phyloP scores from a whole-genome alignment of 2,888 invertebrate genomes.

The Parascotia fuliginaria region DNA sequence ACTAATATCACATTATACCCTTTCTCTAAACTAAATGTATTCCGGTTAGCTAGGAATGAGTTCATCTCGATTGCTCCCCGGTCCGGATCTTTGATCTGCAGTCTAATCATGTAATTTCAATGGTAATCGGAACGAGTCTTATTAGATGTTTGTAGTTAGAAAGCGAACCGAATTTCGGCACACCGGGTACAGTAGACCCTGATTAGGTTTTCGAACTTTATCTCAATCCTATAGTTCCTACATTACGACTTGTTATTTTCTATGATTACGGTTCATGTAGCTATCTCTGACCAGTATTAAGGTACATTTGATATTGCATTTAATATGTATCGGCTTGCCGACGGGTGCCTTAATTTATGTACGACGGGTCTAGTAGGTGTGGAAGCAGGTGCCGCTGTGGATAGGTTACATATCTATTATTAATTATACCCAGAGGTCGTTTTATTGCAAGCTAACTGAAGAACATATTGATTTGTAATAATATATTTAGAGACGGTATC shows the following conservation, averaged over 20 bases:
- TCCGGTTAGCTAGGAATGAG: conserved; percentile 10
- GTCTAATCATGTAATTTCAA: conserved; percentile 36
- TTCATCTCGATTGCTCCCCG: conserved; percentile 19
- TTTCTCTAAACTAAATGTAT: conserved; percentile 22
- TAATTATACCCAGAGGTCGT: background rate
- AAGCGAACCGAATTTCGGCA: conserved; percentile 16
- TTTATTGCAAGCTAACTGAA: too few relatives aligned
- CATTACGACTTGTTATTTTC: too few relatives aligned
- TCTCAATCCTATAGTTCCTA: too few relatives aligned
- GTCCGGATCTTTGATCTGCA: conserved; percentile 31
- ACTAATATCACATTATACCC: background rate
- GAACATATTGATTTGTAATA: too few relatives aligned
- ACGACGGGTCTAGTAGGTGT: background rate
- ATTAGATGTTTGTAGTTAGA: conserved; percentile 32
- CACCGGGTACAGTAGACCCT: background rate
- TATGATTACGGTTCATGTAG: background rate
- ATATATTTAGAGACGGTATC: too few relatives aligned
- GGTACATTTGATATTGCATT: background rate
- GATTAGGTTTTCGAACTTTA: too few relatives aligned
- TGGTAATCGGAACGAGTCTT: conserved; percentile 34
- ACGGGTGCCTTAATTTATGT: conserved; percentile 1
- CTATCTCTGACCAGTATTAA: background rate
- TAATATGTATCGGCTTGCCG: background rate
- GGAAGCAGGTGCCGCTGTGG: background rate
- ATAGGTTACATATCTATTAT: background rate